These are phyloP conservation scores for Strigops habroptila DNA, from an alignment of 2,113 vertebrate species.

Conservation along the genomic window DNA sequence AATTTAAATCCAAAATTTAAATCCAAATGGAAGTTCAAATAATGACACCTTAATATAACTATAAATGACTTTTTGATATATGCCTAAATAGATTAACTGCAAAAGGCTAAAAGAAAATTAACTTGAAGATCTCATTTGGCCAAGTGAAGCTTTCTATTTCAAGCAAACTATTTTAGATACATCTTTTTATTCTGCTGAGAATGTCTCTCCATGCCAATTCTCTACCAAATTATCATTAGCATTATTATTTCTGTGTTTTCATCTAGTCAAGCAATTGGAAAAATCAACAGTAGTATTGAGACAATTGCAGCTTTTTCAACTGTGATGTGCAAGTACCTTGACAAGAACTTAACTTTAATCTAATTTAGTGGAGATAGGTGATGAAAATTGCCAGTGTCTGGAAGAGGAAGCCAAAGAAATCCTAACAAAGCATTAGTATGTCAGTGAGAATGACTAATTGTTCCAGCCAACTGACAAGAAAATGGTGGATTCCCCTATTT, in stretches of 20 bases:
- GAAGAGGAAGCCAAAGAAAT: neutral
- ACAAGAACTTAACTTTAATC: neutral
- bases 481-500: neutral
- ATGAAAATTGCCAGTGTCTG: neutral
- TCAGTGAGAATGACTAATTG: neutral
- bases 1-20: neutral
- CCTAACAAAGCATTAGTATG: neutral
- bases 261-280: neutral
- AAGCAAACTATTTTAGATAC: neutral
- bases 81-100: neutral
- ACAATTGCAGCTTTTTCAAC: neutral
- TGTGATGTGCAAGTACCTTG: neutral
- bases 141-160: neutral
- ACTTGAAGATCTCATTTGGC: neutral
- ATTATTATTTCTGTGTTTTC: constrained; percentile 22
- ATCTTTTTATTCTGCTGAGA: neutral
- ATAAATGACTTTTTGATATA: neutral
- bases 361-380: neutral
- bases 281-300: neutral
- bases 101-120: neutral
- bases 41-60: neutral
- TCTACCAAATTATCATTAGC: neutral
- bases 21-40: neutral
- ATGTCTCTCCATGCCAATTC: neutral
- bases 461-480: neutral